Evolutionary conservation across 2,797 vertebrate genomes (phyloP).

Genomic region (Tauraco hartlaubi): DNA sequence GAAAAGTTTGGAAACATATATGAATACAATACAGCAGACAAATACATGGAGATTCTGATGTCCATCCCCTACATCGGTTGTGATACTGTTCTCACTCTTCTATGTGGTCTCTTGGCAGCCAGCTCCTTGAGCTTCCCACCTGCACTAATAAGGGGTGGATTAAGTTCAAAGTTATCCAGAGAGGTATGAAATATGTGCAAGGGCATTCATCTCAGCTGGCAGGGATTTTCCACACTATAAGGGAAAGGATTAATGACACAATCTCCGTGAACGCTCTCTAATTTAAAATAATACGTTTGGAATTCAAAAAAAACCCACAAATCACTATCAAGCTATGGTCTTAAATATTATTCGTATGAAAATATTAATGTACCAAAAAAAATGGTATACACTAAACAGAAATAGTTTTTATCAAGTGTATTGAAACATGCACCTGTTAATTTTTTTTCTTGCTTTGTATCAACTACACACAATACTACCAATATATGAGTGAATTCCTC

Average conservation of each 20-base stretch:
- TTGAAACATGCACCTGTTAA: not conserved
- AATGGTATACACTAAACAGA: not conserved
- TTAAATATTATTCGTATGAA: not conserved
- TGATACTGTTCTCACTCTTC: not conserved
- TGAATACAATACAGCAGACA: not conserved
- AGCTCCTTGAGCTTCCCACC: constrained; percentile 1
- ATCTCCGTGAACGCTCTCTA: not conserved
- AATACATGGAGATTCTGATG: not conserved
- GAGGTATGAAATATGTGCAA: not conserved
- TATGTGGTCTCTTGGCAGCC: not conserved
- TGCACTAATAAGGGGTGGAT: not conserved
- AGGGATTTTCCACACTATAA: not conserved
- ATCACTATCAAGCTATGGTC: not conserved
- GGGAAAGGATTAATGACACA: not conserved
- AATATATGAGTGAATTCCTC: not conserved
- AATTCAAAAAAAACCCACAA: not conserved
- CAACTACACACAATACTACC: not conserved
- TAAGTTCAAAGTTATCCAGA: constrained; percentile 6
- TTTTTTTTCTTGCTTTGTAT: not conserved
- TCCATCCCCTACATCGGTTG: not conserved
- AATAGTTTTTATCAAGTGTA: not conserved
- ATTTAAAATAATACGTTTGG: not conserved
- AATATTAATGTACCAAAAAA: not conserved
- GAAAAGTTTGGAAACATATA: not conserved
- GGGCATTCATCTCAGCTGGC: not conserved